These are phyloP conservation scores for Stratiomys singularior DNA, from an alignment of 2,888 invertebrate species.

Conservation along the genomic window DNA sequence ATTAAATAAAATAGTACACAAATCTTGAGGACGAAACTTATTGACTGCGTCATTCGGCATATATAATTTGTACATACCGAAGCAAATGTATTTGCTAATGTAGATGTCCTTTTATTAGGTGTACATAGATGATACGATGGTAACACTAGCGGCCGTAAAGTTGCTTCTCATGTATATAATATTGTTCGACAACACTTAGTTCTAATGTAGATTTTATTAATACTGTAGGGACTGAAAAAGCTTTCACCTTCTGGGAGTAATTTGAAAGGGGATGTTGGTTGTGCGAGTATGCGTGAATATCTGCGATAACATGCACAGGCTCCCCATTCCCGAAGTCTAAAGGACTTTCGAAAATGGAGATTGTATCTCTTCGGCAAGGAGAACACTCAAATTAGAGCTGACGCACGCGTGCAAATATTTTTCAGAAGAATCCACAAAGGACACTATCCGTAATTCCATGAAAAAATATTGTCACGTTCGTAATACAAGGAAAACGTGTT, in stretches of 20 bases:
- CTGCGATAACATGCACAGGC: too few species aligned
- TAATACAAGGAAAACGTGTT: not conserved
- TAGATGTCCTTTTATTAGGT: not conserved
- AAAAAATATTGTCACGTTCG: not conserved
- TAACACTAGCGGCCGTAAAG: not conserved
- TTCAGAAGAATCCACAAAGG: not conserved
- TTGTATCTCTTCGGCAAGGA: not conserved
- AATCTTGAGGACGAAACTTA: conserved; percentile 15
- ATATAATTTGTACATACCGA: not conserved
- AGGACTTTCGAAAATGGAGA: not conserved
- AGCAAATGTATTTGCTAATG: not conserved
- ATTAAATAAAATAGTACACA: conserved; percentile 4
- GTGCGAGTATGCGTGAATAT: too few species aligned
- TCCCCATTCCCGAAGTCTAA: too few species aligned
- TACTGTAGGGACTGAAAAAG: not conserved
- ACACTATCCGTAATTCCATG: not conserved
- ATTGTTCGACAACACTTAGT: not conserved
- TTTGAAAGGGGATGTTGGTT: too few species aligned
- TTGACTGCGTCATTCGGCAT: conserved; percentile 25
- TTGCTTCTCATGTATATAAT: not conserved
- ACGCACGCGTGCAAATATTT: not conserved
- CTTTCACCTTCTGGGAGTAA: not conserved
- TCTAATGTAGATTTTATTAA: conserved; percentile 22
- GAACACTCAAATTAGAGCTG: not conserved
- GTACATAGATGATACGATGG: not conserved